Base-by-base conservation (phyloP, 1,140 invertebrate species). In the Neomicropteryx cornuta region DNA sequence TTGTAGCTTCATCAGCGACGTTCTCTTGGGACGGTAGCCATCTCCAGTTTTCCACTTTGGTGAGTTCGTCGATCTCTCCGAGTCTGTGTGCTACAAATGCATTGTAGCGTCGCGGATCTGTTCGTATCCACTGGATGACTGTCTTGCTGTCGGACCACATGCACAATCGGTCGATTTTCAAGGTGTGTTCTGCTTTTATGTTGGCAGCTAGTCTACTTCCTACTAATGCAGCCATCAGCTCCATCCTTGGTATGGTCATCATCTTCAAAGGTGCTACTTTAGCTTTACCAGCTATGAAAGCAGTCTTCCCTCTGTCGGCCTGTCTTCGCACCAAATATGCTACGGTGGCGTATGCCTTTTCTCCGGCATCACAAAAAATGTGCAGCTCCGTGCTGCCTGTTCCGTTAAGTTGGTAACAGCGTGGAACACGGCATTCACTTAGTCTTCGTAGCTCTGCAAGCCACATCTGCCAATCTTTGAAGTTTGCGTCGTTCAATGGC, bases 71-170 rank as follows among this genome's bases (percentile, higher is more conserved):
- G 1, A 58, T 57, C 39, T 60, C 47, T 0, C 46, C 54, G 1
- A 58, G 23, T 0, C 58, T 41, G 29, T 53, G 41, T 0, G 51
- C 45, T 3, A 47, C 45, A 28, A 48, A 56, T 0, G 48, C 13
- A 27, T 54, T 46, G 18, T 48, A 53, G 2, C 14, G 40, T 5
- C 45, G 39, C 10, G 49, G 46, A n/a, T 56, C 49, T 3, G 44
- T 41, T 3, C 39, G 27, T 6, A 60, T 46, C 55, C 53, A 58
- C 8, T 40, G 36, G 6, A 56, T 30, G n/a, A 56, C 52, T 2
- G 46, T 55, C 18, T 37, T 45, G 2, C 49, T 53, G 21, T 56
- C 50, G 28, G 47, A 48, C 55, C 52, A 55, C 38, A 51, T 46
- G 13, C 32, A 22, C 27, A 16, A 43, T 29, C 11, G 27, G 3